Evolutionary conservation across 2,797 vertebrate species (phyloP).

Genomic region (Todus mexicanus): DNA sequence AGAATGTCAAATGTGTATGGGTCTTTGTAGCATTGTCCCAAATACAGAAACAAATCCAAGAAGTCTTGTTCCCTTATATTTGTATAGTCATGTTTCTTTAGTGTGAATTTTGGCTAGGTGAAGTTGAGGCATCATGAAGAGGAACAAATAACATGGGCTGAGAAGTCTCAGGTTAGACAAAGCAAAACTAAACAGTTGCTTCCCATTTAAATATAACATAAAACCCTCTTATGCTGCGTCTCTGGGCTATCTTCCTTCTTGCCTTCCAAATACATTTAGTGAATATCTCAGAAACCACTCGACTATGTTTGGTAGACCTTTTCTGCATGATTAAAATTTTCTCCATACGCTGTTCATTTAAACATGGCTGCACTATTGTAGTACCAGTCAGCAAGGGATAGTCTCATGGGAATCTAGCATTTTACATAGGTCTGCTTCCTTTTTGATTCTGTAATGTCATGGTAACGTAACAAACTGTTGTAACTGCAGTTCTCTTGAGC

Average conservation of each 20-base stretch:
- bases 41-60: background rate
- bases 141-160: background rate
- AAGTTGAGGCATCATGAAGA: background rate
- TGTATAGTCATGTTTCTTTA: background rate
- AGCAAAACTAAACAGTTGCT: background rate
- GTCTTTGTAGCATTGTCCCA: background rate
- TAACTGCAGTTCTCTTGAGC: constrained; percentile 51
- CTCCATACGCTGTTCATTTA: background rate
- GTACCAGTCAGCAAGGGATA: background rate
- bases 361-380: background rate
- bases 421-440: background rate
- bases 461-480: constrained; percentile 15
- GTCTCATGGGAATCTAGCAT: background rate
- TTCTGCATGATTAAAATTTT: background rate
- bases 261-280: background rate
- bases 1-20: accelerated
- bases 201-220: background rate
- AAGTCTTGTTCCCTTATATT: background rate
- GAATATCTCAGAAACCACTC: background rate
- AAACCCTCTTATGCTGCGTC: background rate
- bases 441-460: background rate
- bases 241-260: background rate
- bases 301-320: background rate
- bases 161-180: background rate
- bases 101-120: background rate